phyloP scores from a whole-genome alignment of 2,113 vertebrate species.

The Clarias gariepinus region DNA sequence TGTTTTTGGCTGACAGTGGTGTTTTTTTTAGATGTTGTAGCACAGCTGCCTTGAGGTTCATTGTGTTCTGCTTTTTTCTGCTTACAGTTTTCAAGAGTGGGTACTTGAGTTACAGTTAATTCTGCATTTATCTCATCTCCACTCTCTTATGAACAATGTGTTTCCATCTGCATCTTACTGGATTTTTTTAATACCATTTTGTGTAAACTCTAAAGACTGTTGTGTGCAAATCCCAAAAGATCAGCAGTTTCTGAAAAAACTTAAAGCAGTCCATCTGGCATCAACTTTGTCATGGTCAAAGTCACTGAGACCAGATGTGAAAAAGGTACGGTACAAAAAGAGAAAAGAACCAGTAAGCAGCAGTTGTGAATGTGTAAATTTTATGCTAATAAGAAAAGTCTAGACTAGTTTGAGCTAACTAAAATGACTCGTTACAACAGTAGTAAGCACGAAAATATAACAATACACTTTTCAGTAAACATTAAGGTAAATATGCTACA shows the following conservation, averaged over 20 bases:
- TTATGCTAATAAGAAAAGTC: neutral
- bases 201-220: neutral
- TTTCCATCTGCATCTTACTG: neutral
- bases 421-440: neutral
- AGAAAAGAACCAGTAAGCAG: neutral
- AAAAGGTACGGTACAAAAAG: neutral
- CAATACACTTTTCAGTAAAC: neutral
- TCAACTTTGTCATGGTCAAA: neutral
- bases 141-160: neutral
- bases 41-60: neutral
- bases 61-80: neutral
- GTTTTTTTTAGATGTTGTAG: neutral
- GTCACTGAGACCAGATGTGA: neutral
- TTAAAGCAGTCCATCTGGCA: neutral
- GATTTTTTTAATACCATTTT: neutral
- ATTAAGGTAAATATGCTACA: neutral
- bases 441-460: neutral
- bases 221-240: neutral
- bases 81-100: neutral
- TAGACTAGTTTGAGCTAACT: neutral
- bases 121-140: neutral
- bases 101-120: neutral
- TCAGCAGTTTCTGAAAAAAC: neutral
- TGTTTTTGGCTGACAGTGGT: constrained; percentile 1
- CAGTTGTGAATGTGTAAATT: neutral